These are phyloP conservation scores for Paralichthys olivaceus DNA, from an alignment of 2,113 vertebrate species.

Conservation along the genomic window DNA sequence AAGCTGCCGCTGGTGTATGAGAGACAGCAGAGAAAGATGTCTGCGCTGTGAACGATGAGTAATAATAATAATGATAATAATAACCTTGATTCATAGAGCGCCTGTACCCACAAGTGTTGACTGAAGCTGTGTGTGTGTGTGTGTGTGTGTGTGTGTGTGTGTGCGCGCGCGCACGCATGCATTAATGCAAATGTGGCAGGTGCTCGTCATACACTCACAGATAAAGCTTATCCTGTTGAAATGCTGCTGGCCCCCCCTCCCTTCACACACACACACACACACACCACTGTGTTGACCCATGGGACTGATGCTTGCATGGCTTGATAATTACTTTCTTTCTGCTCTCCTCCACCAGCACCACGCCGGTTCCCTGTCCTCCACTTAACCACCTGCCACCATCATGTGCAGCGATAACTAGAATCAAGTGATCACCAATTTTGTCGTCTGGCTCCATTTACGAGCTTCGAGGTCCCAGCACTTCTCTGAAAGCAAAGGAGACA, in stretches of 20 bases:
- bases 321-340: conserved; percentile 79
- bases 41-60: too few species aligned
- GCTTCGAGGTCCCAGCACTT: neutral
- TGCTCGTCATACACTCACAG: conserved; percentile 52
- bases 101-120: too few species aligned
- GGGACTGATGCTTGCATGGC: conserved; percentile 67
- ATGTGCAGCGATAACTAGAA: conserved; percentile 52
- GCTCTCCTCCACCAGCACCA: conserved; percentile 28
- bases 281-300: conserved; percentile 59
- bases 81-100: neutral
- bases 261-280: conserved; percentile 35
- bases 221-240: conserved; percentile 67
- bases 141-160: conserved; percentile 26
- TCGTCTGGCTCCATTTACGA: conserved; percentile 4
- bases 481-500: neutral
- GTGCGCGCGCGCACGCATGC: conserved; percentile 19
- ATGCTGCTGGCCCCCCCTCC: conserved; percentile 32
- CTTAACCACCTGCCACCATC: conserved; percentile 75
- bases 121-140: conserved; percentile 11
- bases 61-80: too few species aligned
- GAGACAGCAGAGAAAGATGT: conserved; percentile 16
- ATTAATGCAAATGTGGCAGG: conserved; percentile 65
- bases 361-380: conserved; percentile 41
- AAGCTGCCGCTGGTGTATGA: neutral
- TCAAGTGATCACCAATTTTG: conserved; percentile 33